phyloP scores from a whole-genome alignment of 2,888 invertebrate species.

The Acrobasis repandana region DNA sequence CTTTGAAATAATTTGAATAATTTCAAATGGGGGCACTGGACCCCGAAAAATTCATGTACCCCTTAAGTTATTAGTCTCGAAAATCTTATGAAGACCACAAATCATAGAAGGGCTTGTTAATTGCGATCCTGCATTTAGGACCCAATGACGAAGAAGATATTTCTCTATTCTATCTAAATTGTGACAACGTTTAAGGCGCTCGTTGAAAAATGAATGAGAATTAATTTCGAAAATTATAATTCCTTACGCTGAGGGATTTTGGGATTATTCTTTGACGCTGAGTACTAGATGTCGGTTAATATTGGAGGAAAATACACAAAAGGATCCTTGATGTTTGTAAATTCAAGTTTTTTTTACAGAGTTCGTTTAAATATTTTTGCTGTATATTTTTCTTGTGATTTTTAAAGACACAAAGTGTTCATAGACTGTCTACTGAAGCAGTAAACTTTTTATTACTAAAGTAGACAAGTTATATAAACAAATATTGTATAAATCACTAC shows the following conservation, averaged over 20 bases:
- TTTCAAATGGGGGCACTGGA: too few species aligned
- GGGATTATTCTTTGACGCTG: constrained; percentile 28
- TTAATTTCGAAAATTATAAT: constrained; percentile 35
- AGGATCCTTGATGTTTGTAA: background rate
- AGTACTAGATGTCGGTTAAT: constrained; percentile 17
- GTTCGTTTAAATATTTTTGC: background rate
- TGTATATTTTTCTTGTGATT: background rate
- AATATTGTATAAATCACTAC: too few species aligned
- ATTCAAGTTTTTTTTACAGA: background rate
- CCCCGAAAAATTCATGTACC: too few species aligned
- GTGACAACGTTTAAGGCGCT: constrained; percentile 7
- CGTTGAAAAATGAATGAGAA: constrained; percentile 34
- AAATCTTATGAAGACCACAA: too few species aligned
- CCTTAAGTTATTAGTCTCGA: too few species aligned
- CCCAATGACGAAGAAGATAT: background rate
- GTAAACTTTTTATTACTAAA: too few species aligned
- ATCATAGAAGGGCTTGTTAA: too few species aligned
- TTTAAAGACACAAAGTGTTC: background rate
- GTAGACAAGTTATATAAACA: too few species aligned
- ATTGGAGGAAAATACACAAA: background rate
- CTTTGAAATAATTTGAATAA: too few species aligned
- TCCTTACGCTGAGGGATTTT: constrained; percentile 29
- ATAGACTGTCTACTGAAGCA: background rate
- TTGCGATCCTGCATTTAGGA: too few species aligned
- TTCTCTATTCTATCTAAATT: background rate